Base-by-base conservation (phyloP, 2,888 invertebrate species). In the Ephialtes manifestator region DNA sequence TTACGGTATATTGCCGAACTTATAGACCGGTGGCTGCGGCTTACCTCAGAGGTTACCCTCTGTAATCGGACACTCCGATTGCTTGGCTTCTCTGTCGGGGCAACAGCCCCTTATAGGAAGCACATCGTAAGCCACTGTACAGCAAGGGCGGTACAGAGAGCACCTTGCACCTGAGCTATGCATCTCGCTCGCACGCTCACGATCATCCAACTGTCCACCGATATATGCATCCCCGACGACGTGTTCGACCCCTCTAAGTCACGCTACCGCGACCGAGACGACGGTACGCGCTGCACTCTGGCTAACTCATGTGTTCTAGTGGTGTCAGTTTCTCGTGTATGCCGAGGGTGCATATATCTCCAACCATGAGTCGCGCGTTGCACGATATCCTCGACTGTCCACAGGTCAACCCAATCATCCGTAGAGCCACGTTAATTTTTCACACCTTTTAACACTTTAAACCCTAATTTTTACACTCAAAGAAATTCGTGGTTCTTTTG, bases 1-100 rank as follows among this genome's bases (percentile, higher is more conserved):
- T 58, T 39, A 68, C 72, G 79, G 31, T 58, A 68, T 68, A 83
- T 77, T 65, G 76, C 79, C 84, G 67, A 74, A 70, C 80, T 86
- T 18, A 70, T 67, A 60, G 67, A 53, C 71, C 63, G 80, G 72
- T 81, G 81, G 68, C 90, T 90, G 93, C 89, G 93, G 93, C 93
- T 76, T 91, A 91, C 90, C 92, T 90, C 82, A 86, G 89, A 90
- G 91, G 92, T 93, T 93, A 90, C 88, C 90, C 89, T 86, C 84
- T 70, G 92, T 92, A 93, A 94, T 92, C 92, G 91, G 92, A 93
- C 91, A 91, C 92, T 92, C 90, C 91, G 89, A 85, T 93, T 94
- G 88, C 90, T 92, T 92, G 94, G 94, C 94, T 94, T 94, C 94
- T 91, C 94, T 91, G 93, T 93, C 93, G 92, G 93, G 93, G 92